phyloP scores from a whole-genome alignment of 2,888 invertebrate species.

The Heliconius erato region DNA sequence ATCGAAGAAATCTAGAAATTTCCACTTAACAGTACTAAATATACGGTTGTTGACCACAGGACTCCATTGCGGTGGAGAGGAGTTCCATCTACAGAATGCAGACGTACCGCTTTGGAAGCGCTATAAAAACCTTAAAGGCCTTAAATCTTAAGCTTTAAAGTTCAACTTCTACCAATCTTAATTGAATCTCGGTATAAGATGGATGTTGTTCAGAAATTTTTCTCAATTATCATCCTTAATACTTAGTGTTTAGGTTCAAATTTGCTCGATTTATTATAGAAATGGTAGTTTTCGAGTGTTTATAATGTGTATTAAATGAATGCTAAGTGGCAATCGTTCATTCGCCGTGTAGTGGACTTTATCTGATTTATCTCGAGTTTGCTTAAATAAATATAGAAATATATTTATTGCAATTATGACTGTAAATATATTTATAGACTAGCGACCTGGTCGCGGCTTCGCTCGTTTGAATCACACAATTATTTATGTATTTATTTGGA shows the following conservation, averaged over 20 bases:
- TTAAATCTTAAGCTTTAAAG: slow-evolving; percentile 28
- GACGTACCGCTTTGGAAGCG: slow-evolving; percentile 58
- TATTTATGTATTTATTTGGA: too few species aligned
- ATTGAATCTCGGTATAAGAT: slow-evolving; percentile 32
- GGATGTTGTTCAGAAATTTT: slow-evolving; percentile 10
- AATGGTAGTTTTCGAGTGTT: slow-evolving; percentile 37
- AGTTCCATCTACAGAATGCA: slow-evolving; percentile 59
- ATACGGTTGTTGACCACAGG: slow-evolving; percentile 53
- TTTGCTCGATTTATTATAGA: neutral
- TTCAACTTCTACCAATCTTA: slow-evolving; percentile 26
- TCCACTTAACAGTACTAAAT: slow-evolving; percentile 45
- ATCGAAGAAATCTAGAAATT: neutral
- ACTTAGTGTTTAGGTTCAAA: neutral
- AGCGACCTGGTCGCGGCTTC: too few species aligned
- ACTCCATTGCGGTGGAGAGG: slow-evolving; percentile 57
- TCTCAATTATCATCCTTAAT: neutral
- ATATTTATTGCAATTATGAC: neutral
- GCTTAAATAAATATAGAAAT: slow-evolving; percentile 4
- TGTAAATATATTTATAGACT: neutral
- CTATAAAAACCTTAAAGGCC: slow-evolving; percentile 25
- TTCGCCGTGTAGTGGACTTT: slow-evolving; percentile 26
- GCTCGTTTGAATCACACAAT: too few species aligned
- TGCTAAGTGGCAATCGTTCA: slow-evolving; percentile 38
- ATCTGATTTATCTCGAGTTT: neutral
- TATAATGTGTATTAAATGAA: slow-evolving; percentile 36